phyloP scores from a whole-genome alignment of 2,113 vertebrate species.

The Hydropotes inermis region DNA sequence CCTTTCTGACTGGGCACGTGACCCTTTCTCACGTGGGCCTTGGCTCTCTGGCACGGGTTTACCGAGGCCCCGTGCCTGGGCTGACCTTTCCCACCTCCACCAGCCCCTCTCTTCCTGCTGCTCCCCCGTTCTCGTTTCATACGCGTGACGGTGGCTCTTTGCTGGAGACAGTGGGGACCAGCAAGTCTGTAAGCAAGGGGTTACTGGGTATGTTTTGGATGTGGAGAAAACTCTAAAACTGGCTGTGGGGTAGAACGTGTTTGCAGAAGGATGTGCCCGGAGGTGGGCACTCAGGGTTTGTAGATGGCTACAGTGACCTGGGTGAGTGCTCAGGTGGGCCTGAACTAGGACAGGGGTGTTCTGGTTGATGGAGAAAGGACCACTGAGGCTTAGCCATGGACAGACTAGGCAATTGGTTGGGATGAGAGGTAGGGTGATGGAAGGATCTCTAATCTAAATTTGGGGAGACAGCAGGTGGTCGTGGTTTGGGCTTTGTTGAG shows the following conservation, averaged over 20 bases:
- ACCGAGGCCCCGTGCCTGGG: neutral
- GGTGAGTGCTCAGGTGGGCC: neutral
- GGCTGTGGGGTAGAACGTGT: neutral
- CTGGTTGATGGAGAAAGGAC: neutral
- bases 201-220: neutral
- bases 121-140: neutral
- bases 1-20: too few relatives aligned
- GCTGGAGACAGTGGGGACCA: neutral
- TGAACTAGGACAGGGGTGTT: neutral
- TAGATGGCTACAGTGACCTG: neutral
- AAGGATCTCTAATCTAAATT: neutral
- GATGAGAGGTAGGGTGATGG: neutral
- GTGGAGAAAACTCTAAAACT: neutral
- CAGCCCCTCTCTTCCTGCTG: neutral
- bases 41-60: neutral
- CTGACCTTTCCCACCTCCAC: too few relatives aligned
- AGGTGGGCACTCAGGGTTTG: neutral
- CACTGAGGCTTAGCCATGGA: rapidly evolving
- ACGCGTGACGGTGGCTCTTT: neutral
- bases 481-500: neutral
- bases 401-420: neutral
- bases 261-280: neutral
- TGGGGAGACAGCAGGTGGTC: neutral
- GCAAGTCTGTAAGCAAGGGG: neutral
- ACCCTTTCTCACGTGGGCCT: neutral